A percentile compares a stretch with the other conserved stretches of the same genome.
phyloP scores from a whole-genome alignment of 2,113 vertebrate genomes.

The Melozone crissalis region DNA sequence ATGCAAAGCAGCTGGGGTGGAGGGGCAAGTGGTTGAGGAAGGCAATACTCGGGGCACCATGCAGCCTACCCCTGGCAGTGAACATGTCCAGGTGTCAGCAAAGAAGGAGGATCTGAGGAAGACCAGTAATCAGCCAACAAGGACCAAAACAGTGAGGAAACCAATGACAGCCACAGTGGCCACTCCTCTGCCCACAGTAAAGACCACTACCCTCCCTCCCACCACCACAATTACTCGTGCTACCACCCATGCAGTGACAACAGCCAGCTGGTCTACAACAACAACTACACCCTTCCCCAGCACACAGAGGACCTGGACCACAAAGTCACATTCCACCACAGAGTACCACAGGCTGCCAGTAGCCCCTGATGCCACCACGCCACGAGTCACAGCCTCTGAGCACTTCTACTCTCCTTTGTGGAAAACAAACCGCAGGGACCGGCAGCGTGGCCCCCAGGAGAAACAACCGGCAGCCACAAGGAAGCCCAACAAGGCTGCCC shows the following conservation, averaged over 20 bases:
- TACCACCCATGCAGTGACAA: slow-evolving; percentile 47
- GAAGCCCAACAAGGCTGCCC: slow-evolving; percentile 67
- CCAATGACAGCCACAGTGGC: slow-evolving; percentile 16
- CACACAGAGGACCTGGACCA: slow-evolving; percentile 74
- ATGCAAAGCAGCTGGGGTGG: slow-evolving; percentile 90
- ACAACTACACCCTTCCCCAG: slow-evolving; percentile 67
- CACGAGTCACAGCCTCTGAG: slow-evolving; percentile 67
- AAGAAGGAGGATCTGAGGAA: slow-evolving; percentile 77
- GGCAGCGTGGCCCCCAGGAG: slow-evolving; percentile 46
- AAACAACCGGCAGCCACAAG: slow-evolving; percentile 24
- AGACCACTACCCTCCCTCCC: slow-evolving; percentile 60
- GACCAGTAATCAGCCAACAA: slow-evolving; percentile 59
- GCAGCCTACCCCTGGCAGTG: slow-evolving; percentile 13
- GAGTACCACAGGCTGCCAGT: slow-evolving; percentile 64
- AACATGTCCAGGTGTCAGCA: slow-evolving; percentile 62
- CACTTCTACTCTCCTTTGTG: slow-evolving; percentile 69
- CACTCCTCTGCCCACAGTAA: slow-evolving; percentile 47
- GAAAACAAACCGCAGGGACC: slow-evolving; percentile 77
- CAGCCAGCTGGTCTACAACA: slow-evolving; percentile 47
- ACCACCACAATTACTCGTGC: slow-evolving; percentile 68
- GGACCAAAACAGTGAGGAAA: slow-evolving; percentile 73
- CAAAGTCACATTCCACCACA: slow-evolving; percentile 41
- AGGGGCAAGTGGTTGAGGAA: slow-evolving; percentile 88
- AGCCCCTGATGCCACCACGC: slow-evolving; percentile 41
- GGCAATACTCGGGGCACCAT: slow-evolving; percentile 34